Evolutionary conservation across 2,888 invertebrate species (phyloP).

Genomic region (Dendrolimus pini): DNA sequence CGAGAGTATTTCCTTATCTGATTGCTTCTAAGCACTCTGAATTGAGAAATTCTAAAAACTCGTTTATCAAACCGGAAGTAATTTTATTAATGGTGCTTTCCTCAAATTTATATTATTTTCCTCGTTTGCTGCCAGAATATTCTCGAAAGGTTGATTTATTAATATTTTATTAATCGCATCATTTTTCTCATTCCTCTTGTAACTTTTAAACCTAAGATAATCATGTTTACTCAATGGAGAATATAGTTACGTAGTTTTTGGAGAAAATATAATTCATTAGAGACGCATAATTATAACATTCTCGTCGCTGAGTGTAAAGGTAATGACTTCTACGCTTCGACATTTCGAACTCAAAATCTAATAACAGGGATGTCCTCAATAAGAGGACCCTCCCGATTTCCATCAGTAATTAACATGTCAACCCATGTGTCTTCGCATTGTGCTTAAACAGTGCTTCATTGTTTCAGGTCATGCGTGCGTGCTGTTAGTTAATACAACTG

Average conservation of each 20-base stretch:
- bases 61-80: neutral
- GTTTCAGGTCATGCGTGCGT: slow-evolving; percentile 68
- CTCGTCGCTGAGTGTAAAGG: no score
- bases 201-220: no score
- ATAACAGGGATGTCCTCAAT: neutral
- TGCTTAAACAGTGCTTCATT: slow-evolving; percentile 19
- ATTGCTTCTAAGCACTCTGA: neutral
- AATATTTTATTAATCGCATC: slow-evolving; percentile 1
- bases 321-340: no score
- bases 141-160: slow-evolving; percentile 5
- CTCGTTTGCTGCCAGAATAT: slow-evolving; percentile 1
- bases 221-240: no score
- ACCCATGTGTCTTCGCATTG: neutral
- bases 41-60: neutral
- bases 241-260: no score
- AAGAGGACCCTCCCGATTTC: neutral
- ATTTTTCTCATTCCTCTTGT: no score
- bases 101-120: slow-evolving; percentile 2
- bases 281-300: no score
- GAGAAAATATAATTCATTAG: no score
- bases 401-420: neutral
- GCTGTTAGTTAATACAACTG: slow-evolving; percentile 56
- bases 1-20: neutral
- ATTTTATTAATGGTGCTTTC: neutral
- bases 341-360: no score